A percentile compares a stretch with the other conserved stretches of the same genome.
Evolutionary conservation across 1,140 invertebrate genomes (phyloP).

Genomic region (Macrobrachium rosenbergii): DNA sequence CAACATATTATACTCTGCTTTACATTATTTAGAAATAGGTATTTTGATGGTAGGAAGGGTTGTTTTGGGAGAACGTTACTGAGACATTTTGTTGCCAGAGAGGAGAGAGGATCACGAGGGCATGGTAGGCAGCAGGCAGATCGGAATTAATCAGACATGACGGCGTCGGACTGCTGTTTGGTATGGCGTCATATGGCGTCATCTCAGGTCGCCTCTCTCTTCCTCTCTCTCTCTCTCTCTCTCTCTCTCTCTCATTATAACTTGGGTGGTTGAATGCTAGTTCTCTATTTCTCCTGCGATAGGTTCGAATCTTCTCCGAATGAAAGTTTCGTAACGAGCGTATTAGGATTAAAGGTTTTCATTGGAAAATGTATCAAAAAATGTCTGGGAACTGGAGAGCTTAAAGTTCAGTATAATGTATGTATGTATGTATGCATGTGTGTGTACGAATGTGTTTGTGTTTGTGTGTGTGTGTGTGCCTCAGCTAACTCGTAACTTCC

Average conservation of each 20-base stretch:
- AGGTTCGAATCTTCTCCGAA: not conserved
- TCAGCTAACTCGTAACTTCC: no score
- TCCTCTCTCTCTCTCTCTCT: not conserved
- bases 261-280: not conserved
- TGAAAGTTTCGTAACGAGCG: not conserved
- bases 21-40: no score
- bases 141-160: no score
- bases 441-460: not conserved
- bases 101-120: no score
- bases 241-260: not conserved
- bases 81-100: no score
- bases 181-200: no score
- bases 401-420: not conserved
- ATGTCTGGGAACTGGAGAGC: not conserved
- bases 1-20: no score
- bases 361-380: not conserved
- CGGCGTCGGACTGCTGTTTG: no score
- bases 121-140: no score
- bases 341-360: no score
- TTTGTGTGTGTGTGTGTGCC: slow-evolving; percentile 2
- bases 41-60: no score
- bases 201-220: not conserved
- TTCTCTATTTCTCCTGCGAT: not conserved
- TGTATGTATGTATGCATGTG: slow-evolving; percentile 28
- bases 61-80: no score